Percentiles rank a stretch among this genome's conserved stretches.
phyloP scores from a whole-genome alignment of 2,113 vertebrate species.

The Dunckerocampus dactyliophorus region DNA sequence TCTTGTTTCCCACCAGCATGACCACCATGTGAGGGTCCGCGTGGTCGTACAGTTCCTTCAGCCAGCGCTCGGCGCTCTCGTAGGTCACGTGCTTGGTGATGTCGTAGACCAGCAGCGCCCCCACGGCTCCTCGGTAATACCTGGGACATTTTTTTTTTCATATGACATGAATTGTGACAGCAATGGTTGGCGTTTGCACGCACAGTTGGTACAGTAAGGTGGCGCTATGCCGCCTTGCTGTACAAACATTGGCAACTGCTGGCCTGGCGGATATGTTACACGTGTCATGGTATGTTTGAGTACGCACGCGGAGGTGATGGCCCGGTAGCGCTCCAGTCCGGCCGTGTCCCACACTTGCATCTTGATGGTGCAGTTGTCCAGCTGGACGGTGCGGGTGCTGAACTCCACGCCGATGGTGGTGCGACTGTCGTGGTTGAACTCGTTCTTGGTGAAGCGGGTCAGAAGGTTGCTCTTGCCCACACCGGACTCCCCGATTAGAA shows the following conservation, averaged over 20 bases:
- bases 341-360: conserved; percentile 98
- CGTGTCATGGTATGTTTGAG: conserved; percentile 6
- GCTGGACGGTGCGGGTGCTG: conserved; percentile 84
- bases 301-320: conserved; percentile 94
- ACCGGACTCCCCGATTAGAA: conserved; percentile 84
- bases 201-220: too few relatives aligned
- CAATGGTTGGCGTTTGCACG: neutral
- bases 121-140: conserved; percentile 94
- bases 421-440: conserved; percentile 92
- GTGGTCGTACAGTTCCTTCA: conserved; percentile 94
- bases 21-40: conserved; percentile 97
- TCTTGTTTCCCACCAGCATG: conserved; percentile 98
- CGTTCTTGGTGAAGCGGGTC: conserved; percentile 89
- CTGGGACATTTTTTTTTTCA: conserved; percentile 59
- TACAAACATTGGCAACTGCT: neutral
- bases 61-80: conserved; percentile 91
- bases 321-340: conserved; percentile 90
- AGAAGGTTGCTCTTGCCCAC: conserved; percentile 78
- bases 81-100: conserved; percentile 96
- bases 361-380: conserved; percentile 80
- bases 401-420: conserved; percentile 97
- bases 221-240: too few relatives aligned
- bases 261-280: too few relatives aligned
- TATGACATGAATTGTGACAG: neutral
- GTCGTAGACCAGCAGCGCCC: conserved; percentile 92